phyloP scores from a whole-genome alignment of 1,140 invertebrate species.

The Aradophagus sp. region DNA sequence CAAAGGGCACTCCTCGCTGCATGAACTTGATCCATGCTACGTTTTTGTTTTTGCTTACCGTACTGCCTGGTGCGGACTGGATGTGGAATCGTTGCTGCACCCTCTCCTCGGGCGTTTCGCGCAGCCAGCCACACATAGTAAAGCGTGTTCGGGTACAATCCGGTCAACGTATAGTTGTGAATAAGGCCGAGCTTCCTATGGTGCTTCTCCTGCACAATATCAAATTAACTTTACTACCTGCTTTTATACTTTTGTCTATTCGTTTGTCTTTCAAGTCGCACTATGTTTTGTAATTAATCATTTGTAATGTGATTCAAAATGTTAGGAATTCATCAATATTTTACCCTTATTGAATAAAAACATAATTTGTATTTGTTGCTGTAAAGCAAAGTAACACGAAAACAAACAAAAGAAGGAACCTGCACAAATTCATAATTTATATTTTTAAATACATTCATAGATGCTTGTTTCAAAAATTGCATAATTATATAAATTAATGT shows the following conservation, averaged over 20 bases:
- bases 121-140: constrained; percentile 98
- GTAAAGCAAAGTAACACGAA: no score
- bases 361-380: no score
- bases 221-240: no score
- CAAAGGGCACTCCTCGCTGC: constrained; percentile 72
- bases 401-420: no score
- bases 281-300: not conserved
- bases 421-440: no score
- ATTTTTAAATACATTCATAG: no score
- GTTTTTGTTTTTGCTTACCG: constrained; percentile 83
- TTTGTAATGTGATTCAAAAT: no score
- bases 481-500: no score
- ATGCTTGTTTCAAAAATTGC: no score
- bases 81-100: constrained; percentile 94
- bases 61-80: constrained; percentile 96
- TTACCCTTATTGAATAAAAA: no score
- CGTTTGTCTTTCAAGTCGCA: no score
- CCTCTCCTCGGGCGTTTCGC: constrained; percentile 91
- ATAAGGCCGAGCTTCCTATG: constrained; percentile 85
- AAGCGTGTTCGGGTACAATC: constrained; percentile 94
- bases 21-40: constrained; percentile 63
- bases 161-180: constrained; percentile 89
- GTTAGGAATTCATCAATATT: no score
- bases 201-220: constrained; percentile 76
- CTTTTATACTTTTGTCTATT: not conserved